Percentiles rank a stretch among this genome's conserved stretches.
Conservation (phyloP, 2,113 vertebrate species). For the Crotalus viridis region DNA sequence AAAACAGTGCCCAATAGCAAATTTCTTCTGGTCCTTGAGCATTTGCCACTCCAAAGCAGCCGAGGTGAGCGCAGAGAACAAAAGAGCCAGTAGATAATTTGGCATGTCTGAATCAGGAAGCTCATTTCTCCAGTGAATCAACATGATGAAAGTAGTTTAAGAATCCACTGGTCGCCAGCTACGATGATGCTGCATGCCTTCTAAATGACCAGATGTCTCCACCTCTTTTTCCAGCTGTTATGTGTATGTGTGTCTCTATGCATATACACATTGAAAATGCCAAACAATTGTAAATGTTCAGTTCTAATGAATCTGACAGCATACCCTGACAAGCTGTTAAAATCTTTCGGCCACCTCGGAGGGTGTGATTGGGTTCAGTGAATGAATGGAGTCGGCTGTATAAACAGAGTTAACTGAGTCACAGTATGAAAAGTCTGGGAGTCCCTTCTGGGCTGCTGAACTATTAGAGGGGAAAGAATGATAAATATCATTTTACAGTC, state of each 20-base stretch:
- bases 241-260: constrained; percentile 1
- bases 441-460: constrained; percentile 48
- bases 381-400: constrained; percentile 72
- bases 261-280: constrained; percentile 15
- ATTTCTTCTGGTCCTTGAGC: constrained; percentile 74
- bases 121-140: constrained; percentile 78
- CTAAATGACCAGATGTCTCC: constrained; percentile 56
- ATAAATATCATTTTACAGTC: constrained; percentile 25
- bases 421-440: constrained; percentile 51
- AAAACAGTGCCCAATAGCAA: constrained; percentile 75
- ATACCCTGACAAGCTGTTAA: constrained; percentile 55
- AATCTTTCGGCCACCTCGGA: constrained; percentile 58
- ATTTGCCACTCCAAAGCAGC: constrained; percentile 74
- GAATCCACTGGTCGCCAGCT: constrained; percentile 50
- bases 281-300: constrained; percentile 45
- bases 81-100: constrained; percentile 71
- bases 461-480: constrained; percentile 42
- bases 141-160: constrained; percentile 72
- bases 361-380: constrained; percentile 60
- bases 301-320: constrained; percentile 55
- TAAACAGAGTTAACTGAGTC: constrained; percentile 70
- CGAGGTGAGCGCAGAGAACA: constrained; percentile 64
- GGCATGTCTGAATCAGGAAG: constrained; percentile 66
- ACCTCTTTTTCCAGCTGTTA: constrained; percentile 49
- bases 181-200: constrained; percentile 68